Base-by-base conservation (phyloP, 2,797 vertebrate species). In the Echeneis naucrates region DNA sequence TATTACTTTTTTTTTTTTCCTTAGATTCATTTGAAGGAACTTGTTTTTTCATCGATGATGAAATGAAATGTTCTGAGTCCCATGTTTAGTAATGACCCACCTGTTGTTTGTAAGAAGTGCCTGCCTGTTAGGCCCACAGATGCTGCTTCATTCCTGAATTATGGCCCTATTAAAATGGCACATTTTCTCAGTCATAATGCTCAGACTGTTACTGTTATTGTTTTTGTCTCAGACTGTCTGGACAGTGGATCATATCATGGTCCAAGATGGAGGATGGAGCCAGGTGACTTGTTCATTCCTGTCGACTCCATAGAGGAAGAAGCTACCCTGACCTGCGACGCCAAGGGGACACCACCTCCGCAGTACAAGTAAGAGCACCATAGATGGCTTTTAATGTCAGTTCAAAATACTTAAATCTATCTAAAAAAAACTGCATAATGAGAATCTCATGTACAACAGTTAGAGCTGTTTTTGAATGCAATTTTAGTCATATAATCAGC, bases 181-280 rank as follows among this genome's bases (percentile, higher is more conserved):
- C 32, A 50, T 73, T 77, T 23, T 42, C 53, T 61, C 26, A 26
- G 30, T 40, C 38, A 17, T 40, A 24, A 17, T 42, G 23, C 38
- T 82, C 58, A 72, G 35, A n/a, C 37, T 70, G 38, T 79, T 27
- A 30, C 23, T 76, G 44, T 82, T 27, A 30, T 21, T 76, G 38
- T 82, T 77, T 70, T 45, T 82, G 26, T 59, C 52, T 70, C 85
- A 94, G 94, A 94, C 48, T 92, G 92, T 82, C 71, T 92, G 88
- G 94, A 95, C 78, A 92, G 92, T 55, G 93, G 91, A 21, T 89
- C 90, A 9, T 94, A 89, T 67, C 91, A 93, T 61, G 93, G 94
- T 33, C 94, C 94, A 19, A 92, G 90, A 73, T 95, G 95, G 94
- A 86, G 94, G 62, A 94, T 94, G 94, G 94, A 95, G 78, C 95